A percentile compares a stretch with the other conserved stretches of the same genome.
phyloP scores from a whole-genome alignment of 2,797 vertebrate species.

The Melanotaenia pygmaea region DNA sequence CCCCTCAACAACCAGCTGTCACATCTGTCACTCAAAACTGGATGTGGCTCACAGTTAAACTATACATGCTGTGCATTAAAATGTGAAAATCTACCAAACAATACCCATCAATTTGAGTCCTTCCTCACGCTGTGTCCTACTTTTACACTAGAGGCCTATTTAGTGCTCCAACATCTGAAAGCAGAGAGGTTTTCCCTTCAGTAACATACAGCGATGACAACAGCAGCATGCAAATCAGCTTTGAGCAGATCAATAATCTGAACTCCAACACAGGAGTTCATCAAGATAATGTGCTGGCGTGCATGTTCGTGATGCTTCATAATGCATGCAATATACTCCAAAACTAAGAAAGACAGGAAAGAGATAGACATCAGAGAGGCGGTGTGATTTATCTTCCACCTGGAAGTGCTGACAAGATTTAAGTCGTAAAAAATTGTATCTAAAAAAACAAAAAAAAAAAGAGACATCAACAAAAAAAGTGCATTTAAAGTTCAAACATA shows the following conservation, averaged over 20 bases:
- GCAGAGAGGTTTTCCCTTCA: conserved; percentile 34
- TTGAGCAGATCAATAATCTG: conserved; percentile 30
- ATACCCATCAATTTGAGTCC: conserved; percentile 11
- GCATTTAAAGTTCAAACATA: conserved; percentile 15
- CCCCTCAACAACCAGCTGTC: conserved; percentile 47
- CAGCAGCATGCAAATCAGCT: conserved; percentile 70
- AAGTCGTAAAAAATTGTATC: conserved; percentile 15
- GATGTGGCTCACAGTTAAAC: background rate
- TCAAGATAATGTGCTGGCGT: conserved; percentile 43
- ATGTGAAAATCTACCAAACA: background rate
- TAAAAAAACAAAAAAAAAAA: conserved; percentile 3
- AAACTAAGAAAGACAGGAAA: conserved; percentile 28
- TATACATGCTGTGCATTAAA: background rate
- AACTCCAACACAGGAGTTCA: conserved; percentile 53
- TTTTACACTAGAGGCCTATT: conserved; percentile 31
- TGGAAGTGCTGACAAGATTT: conserved; percentile 9
- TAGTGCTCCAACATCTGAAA: conserved; percentile 28
- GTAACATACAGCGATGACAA: conserved; percentile 60
- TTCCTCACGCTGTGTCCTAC: conserved; percentile 15
- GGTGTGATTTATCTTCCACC: conserved; percentile 9
- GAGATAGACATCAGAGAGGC: background rate
- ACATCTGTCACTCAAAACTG: conserved; percentile 23
- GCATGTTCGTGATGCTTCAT: conserved; percentile 6
- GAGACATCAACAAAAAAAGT: background rate
- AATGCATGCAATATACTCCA: conserved; percentile 15